A percentile compares a stretch with the other conserved stretches of the same genome.
Evolutionary conservation across 2,113 vertebrate species (phyloP).

Genomic region (Sula dactylatra): DNA sequence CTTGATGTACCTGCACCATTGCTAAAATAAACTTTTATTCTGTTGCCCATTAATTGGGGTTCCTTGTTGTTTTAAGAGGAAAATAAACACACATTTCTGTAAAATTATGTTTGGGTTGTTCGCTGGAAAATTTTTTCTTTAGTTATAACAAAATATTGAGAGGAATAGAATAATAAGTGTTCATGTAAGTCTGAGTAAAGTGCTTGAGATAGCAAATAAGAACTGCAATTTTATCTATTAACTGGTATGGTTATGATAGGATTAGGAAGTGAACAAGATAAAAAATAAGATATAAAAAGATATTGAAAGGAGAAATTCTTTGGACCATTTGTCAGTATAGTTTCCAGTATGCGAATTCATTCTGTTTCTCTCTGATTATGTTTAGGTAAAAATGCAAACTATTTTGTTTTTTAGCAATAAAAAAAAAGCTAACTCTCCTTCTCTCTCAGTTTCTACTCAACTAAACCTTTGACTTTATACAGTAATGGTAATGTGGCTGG

Average conservation of each 20-base stretch:
- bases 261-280: not conserved
- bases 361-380: not conserved
- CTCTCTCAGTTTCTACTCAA: not conserved
- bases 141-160: not conserved
- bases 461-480: not conserved
- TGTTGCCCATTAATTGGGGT: not conserved
- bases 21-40: not conserved
- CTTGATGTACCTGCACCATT: not conserved
- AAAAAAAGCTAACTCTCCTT: not conserved
- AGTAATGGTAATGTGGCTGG: not conserved
- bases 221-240: not conserved
- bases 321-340: not conserved
- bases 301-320: not conserved
- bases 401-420: not conserved
- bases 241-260: not conserved
- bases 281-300: not conserved
- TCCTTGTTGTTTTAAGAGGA: not conserved
- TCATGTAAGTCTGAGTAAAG: not conserved
- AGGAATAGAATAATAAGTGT: not conserved
- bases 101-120: not conserved
- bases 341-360: not conserved
- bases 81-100: not conserved
- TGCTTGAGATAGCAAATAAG: not conserved
- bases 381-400: not conserved
- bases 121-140: not conserved